Conservation (phyloP, 2,113 vertebrate genomes). For the Dipodomys merriami region DNA sequence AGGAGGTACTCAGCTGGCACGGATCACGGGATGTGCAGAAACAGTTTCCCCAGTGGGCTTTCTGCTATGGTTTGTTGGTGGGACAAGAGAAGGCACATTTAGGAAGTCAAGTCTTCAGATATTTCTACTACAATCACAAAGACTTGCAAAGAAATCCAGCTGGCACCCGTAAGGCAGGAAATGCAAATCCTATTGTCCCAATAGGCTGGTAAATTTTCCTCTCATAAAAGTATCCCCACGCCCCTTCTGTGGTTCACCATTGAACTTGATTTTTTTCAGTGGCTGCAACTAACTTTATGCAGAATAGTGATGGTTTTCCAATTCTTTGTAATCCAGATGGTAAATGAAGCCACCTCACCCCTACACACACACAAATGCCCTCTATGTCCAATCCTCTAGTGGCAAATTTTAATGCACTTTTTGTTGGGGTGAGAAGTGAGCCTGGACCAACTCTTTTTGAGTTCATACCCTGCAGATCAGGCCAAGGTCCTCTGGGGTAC, state of each 20-base stretch:
- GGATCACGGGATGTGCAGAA: not conserved
- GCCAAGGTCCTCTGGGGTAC: not conserved
- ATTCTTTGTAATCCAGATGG: not conserved
- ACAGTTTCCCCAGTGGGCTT: not conserved
- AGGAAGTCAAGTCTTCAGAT: not conserved
- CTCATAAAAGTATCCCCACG: not conserved
- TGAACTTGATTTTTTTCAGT: not conserved
- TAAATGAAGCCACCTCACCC: constrained; percentile 9
- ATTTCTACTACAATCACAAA: not conserved
- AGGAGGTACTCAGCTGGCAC: not conserved
- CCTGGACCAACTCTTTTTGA: not conserved
- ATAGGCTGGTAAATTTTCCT: not conserved
- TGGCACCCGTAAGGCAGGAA: not conserved
- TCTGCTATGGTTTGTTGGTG: not conserved
- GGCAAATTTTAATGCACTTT: no score
- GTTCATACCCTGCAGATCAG: not conserved
- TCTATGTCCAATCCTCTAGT: no score
- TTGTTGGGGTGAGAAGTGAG: not conserved
- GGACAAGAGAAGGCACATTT: not conserved
- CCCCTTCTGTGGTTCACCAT: not conserved
- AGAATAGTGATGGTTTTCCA: not conserved
- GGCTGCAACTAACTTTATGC: not conserved
- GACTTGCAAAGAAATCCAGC: not conserved
- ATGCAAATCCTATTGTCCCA: not conserved
- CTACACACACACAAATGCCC: not conserved